phyloP scores from a whole-genome alignment of 2,113 vertebrate species.

The Mixornis gularis region DNA sequence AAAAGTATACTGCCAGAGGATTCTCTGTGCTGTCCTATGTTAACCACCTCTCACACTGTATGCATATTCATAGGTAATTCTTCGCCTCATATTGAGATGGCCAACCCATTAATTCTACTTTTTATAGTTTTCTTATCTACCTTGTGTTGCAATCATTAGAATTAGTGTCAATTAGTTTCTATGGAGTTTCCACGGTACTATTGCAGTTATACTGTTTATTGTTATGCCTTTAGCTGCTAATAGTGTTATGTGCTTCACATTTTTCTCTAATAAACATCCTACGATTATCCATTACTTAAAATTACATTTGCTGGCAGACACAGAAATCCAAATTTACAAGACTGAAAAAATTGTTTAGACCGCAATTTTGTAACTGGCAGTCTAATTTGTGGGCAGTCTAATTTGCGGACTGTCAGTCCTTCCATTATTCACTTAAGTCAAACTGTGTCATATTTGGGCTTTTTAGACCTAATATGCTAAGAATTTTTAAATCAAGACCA shows the following conservation, averaged over 20 bases:
- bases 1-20: neutral
- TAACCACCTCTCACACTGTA: neutral
- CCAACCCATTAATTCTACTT: neutral
- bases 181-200: neutral
- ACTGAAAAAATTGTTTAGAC: constrained; percentile 7
- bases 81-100: neutral
- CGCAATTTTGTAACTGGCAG: neutral
- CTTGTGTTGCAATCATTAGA: neutral
- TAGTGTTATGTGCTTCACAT: neutral
- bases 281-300: constrained; percentile 39
- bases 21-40: neutral
- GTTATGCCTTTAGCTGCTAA: constrained; percentile 22
- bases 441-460: neutral
- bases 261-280: constrained; percentile 21
- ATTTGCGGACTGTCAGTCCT: neutral
- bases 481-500: constrained; percentile 2
- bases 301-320: constrained; percentile 22
- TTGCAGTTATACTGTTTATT: constrained; percentile 6
- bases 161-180: constrained; percentile 38
- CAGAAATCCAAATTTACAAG: constrained; percentile 25
- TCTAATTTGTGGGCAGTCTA: neutral
- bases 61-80: constrained; percentile 20
- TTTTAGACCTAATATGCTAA: constrained; percentile 22
- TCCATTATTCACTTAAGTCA: constrained; percentile 19
- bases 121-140: constrained; percentile 17